Evolutionary conservation across 2,797 vertebrate species (phyloP), one percentile per base, ranked within the genome.

Genomic region (Xenentodon cancila): DNA sequence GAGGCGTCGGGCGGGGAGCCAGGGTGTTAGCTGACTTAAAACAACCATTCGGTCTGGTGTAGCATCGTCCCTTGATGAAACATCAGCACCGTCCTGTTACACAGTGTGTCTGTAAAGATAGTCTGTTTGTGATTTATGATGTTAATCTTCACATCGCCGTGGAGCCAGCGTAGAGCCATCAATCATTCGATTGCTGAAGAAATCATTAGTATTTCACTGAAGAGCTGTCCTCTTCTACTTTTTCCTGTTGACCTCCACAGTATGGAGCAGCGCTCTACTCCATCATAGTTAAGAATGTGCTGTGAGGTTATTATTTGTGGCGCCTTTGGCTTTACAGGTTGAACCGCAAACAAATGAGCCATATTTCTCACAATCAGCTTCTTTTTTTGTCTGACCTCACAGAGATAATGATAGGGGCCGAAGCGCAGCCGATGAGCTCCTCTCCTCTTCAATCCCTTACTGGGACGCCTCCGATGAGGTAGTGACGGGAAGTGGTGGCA

Each of bases 21-120:
- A 89, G 66, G 82, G 82, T 84, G 86, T 84, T 81, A 67, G 80
- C 57, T 82, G 83, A 87, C 82, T 84, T 68, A 73, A 87, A 75
- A 84, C 83, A 75, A 80, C 63, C 62, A 43, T 71, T 71, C 25
- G 20, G 34, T 53, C 58, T 51, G 48, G 59, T 71, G 62, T 76
- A 80, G 48, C 57, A 12, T 53, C 61, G 80, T 80, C 77, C 77
- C 84, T 59, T 32, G 50, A 58, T 73, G 79, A 70, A 81, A 76
- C 4, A 48, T 70, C 74, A 81, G 53, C 73, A 63, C 57, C 55
- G 75, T 84, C 76, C 68, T 75, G 68, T 72, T 73, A 11, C 42
- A 51, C 32, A 37, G 9, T 0, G 25, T n/a, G 69, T 63, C 59
- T 71, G 64, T 16, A 6, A 53, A 73, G 77, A 75, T 32, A 59